Evolutionary conservation across 2,797 vertebrate species (phyloP).

Genomic region (Gobio occitaniae): DNA sequence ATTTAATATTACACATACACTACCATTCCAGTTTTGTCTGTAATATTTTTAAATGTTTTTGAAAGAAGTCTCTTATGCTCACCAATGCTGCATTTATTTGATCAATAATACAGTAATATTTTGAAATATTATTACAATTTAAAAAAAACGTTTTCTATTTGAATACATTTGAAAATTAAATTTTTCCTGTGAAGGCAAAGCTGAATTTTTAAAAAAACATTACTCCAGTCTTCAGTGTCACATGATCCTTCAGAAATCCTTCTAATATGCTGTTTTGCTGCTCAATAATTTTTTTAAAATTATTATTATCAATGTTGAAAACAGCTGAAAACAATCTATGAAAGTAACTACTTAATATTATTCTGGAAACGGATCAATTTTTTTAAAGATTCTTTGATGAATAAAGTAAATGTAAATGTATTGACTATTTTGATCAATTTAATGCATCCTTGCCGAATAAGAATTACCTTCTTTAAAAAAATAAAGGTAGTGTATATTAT

Average conservation of each 20-base stretch:
- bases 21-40: neutral
- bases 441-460: neutral
- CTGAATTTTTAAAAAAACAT: neutral
- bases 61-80: neutral
- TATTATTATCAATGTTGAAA: neutral
- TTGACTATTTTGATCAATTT: neutral
- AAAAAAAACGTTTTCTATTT: neutral
- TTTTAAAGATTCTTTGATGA: neutral
- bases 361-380: neutral
- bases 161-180: neutral
- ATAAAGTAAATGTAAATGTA: neutral
- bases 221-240: neutral
- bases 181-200: neutral
- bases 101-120: neutral
- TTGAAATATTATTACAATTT: neutral
- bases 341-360: neutral
- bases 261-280: neutral
- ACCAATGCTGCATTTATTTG: neutral
- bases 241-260: neutral
- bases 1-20: neutral
- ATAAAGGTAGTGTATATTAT: neutral
- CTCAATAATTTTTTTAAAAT: neutral
- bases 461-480: neutral
- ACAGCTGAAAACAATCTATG: neutral
- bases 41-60: neutral